These are phyloP conservation scores for Tillus elongatus DNA, from an alignment of 2,888 invertebrate species.

Conservation along the genomic window DNA sequence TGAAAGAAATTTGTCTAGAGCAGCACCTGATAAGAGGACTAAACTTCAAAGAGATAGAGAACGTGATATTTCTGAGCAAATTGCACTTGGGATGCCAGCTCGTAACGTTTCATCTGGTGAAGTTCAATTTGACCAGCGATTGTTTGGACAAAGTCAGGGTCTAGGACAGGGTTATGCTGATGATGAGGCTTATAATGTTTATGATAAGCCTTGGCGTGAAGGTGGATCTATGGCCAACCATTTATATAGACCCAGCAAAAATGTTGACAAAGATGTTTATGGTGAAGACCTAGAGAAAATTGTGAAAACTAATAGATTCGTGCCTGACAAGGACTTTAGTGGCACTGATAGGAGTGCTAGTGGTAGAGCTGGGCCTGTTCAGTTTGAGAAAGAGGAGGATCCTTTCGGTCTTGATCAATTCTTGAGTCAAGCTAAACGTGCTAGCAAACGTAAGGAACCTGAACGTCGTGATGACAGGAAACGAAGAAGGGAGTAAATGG, in stretches of 20 bases:
- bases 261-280: constrained; percentile 83
- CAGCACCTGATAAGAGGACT: constrained; percentile 88
- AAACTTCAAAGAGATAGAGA: constrained; percentile 85
- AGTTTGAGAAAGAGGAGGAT: constrained; percentile 88
- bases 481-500: too few species aligned
- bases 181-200: constrained; percentile 95
- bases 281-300: constrained; percentile 84
- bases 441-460: constrained; percentile 54
- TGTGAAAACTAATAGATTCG: constrained; percentile 86
- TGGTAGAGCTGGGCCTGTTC: constrained; percentile 84
- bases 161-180: constrained; percentile 88
- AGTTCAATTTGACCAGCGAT: constrained; percentile 85
- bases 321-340: constrained; percentile 94
- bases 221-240: constrained; percentile 76
- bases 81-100: constrained; percentile 91
- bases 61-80: constrained; percentile 96
- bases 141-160: constrained; percentile 88
- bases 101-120: constrained; percentile 64
- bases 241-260: constrained; percentile 81
- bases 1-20: constrained; percentile 85
- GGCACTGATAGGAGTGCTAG: constrained; percentile 70
- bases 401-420: constrained; percentile 98
- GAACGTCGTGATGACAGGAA: constrained; percentile 41
- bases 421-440: constrained; percentile 92
- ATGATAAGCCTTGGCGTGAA: constrained; percentile 97